A percentile compares a stretch with the other conserved stretches of the same genome.
Conservation (phyloP, 2,113 vertebrate species). For the Casuarius casuarius region DNA sequence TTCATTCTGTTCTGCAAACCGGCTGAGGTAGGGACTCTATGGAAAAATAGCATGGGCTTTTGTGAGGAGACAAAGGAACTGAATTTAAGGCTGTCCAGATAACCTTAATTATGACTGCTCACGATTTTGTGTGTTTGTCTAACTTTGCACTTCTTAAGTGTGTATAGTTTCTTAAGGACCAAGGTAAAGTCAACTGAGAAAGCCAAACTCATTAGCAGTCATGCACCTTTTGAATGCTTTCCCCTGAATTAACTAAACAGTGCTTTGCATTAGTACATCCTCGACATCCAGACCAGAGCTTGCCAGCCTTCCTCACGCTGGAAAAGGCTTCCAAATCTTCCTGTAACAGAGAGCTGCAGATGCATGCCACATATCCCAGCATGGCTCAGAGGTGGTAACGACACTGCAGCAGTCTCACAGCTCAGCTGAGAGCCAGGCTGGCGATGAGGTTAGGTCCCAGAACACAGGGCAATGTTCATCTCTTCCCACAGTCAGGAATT, state of each 20-base stretch:
- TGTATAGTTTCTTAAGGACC: background rate
- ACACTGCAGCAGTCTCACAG: accelerated
- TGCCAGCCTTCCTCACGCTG: accelerated
- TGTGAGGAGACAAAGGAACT: background rate
- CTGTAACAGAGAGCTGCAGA: accelerated
- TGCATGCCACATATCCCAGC: accelerated
- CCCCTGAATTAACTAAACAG: background rate
- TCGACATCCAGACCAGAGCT: background rate
- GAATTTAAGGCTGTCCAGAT: background rate
- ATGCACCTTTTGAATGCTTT: background rate
- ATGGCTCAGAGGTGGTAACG: background rate
- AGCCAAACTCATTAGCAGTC: background rate
- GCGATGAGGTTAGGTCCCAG: background rate
- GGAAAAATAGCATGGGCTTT: background rate
- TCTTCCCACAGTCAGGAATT: background rate
- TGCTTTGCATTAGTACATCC: background rate
- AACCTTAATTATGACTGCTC: background rate
- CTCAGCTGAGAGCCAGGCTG: background rate
- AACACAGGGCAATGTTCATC: background rate
- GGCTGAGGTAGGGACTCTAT: accelerated
- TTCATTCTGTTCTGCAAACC: background rate
- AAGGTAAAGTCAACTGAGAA: background rate
- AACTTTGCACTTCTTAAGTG: background rate
- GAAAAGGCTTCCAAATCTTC: background rate
- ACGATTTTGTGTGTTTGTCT: background rate